Evolutionary conservation across 2,888 invertebrate genomes (phyloP).

Genomic region (Ophraella communa): DNA sequence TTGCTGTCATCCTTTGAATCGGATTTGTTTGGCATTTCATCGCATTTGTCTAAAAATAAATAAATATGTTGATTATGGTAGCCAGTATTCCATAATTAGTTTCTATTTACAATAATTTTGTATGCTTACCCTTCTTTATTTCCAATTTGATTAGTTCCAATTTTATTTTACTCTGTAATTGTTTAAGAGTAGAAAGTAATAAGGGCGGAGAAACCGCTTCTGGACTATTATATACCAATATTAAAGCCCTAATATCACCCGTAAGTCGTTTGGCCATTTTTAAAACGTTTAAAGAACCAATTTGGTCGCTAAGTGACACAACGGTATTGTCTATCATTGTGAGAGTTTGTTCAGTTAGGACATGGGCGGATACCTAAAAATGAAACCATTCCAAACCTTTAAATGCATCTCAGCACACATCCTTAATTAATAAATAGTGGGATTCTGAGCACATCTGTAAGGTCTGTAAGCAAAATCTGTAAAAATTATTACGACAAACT

Average conservation of each 20-base stretch:
- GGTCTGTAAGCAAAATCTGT: no score
- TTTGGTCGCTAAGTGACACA: slow-evolving; percentile 65
- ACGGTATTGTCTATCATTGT: slow-evolving; percentile 68
- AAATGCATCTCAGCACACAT: no score
- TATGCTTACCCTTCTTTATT: slow-evolving; percentile 44
- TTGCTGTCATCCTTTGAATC: slow-evolving; percentile 34
- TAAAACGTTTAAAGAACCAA: slow-evolving; percentile 62
- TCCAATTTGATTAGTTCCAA: slow-evolving; percentile 51
- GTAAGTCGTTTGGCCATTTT: slow-evolving; percentile 62
- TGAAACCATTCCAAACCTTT: no score
- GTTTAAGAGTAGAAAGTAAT: slow-evolving; percentile 52
- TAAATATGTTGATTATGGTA: background rate
- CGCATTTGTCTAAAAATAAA: slow-evolving; percentile 37
- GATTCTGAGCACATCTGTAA: no score
- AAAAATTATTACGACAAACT: no score
- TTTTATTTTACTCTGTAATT: slow-evolving; percentile 52
- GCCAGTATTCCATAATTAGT: background rate
- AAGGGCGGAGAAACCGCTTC: slow-evolving; percentile 55
- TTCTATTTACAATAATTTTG: no score
- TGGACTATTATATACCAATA: slow-evolving; percentile 64
- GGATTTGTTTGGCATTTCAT: slow-evolving; percentile 33
- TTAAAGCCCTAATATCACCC: slow-evolving; percentile 66
- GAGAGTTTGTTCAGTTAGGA: slow-evolving; percentile 67
- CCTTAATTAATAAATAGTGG: no score
- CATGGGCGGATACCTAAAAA: slow-evolving; percentile 66